Base-by-base conservation (phyloP, 2,113 vertebrate genomes). In the Prietella phreatophila region DNA sequence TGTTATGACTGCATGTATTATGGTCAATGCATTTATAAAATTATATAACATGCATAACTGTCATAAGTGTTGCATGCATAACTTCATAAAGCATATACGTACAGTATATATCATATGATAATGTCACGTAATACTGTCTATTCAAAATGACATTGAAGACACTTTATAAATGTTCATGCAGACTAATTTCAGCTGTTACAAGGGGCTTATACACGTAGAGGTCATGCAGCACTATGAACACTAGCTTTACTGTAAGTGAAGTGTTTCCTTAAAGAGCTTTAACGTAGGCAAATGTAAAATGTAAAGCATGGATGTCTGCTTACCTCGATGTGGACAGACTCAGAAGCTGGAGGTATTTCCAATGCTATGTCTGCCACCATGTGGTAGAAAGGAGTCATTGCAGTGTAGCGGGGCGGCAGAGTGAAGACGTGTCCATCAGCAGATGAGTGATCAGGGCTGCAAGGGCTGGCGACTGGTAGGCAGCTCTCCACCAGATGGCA, bases 401-500 rank as follows among this genome's bases (percentile, higher is more conserved):
- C 92, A 0, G 84, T 30, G 84, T 95, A 94, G 82, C 95, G 93
- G 0, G 95, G 96, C 0, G 95, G 96, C 50, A 93, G 81, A 10
- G 85, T 8, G 79, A 93, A 95, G 39, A 84, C 84, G 0, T 83
- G 92, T 10, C 20, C 83, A 3, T 1, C 30, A 1, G 89, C 67
- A 60, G 88, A 86, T 17, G 92, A 30, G 84, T 91, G 61, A 13
- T 95, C 96, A 15, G 95, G 91, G 82, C 94, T 95, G 89, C 96
- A 96, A 15, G 96, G 95, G 63, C 90, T 91, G 79, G 91, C 90
- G 86, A 89, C 92, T 39, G 91, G 85, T 39, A 95, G 36, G 6
- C 96, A 96, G 47, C 61, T 89, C 63, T 96, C 95, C 86, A 92
- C 87, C 88, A 96, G 93, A 75, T 93, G 94, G 90, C 96, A 96